Base-by-base conservation (phyloP, 2,797 vertebrate genomes). In the Hephaestus fuliginosus region DNA sequence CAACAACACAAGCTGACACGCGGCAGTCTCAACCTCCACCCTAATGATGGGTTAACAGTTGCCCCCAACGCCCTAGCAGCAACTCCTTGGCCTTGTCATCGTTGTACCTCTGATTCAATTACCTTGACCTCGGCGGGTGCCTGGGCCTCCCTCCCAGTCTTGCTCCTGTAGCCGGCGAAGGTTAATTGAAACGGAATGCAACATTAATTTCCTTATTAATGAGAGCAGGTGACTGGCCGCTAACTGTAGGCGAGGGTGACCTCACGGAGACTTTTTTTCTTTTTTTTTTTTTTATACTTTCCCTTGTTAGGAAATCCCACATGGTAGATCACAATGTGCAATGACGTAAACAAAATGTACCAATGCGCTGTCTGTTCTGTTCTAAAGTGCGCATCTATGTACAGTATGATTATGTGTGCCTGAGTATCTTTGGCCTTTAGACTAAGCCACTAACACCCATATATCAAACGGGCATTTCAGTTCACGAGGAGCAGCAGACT, bases 181-280 rank as follows among this genome's bases (percentile, higher is more conserved):
- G 95, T 96, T 96, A 96, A 96, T 96, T 96, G 95, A 96, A 96
- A 95, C 90, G 81, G 91, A 96, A 96, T 94, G 95, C 92, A 93
- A 94, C 90, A 95, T 95, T 95, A 95, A 96, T 96, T 96, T 95
- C 87, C 93, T 95, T 95, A 94, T 94, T 95, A 95, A 96, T 93
- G 92, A 94, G 93, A 92, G 81, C 83, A 93, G 90, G 86, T 89
- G 89, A 93, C 86, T 92, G 84, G 85, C 83, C 84, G 62, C 81
- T 86, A 85, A 91, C 92, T 91, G 82, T 89, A 86, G 91, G 88
- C 90, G 86, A 88, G 83, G 71, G 91, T 92, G 91, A 91, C 90
- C 92, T 93, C 82, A 66, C 73, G 2, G 55, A 78, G 36, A 65
- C 56, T 82, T 80, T 20, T 74, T 28, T 44, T 70, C 76, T 83